These are phyloP conservation scores for Mamestra configurata DNA, from an alignment of 1,140 invertebrate genomes.

Conservation along the genomic window DNA sequence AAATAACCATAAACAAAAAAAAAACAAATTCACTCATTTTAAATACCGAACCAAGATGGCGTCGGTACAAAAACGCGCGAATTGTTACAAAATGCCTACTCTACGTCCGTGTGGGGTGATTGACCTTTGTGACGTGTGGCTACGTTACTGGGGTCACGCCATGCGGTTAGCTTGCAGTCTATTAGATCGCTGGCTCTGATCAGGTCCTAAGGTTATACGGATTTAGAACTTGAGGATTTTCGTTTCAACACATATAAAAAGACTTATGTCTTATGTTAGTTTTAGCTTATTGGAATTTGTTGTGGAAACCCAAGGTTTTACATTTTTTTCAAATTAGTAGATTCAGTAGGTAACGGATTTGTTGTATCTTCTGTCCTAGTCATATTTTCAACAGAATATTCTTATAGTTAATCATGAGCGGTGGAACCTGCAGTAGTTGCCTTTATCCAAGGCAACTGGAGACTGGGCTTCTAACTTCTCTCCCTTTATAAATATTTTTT, in stretches of 20 bases:
- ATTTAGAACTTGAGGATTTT: neutral
- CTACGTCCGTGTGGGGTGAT: conserved; percentile 25
- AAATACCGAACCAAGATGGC: conserved; percentile 24
- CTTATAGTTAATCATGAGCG: too few species aligned
- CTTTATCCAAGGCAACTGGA: too few species aligned
- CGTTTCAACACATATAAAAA: neutral
- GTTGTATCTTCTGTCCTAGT: too few species aligned
- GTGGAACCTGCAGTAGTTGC: too few species aligned
- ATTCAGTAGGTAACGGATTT: too few species aligned
- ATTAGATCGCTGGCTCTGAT: conserved; percentile 4
- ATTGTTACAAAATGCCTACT: conserved; percentile 29
- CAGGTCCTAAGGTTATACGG: neutral
- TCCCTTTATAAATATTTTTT: too few species aligned
- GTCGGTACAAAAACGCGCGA: conserved; percentile 13
- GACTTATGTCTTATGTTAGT: neutral
- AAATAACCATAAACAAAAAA: neutral
- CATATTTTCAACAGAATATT: too few species aligned
- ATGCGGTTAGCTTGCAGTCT: conserved; percentile 46
- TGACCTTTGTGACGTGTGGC: conserved; percentile 45
- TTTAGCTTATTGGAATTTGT: neutral
- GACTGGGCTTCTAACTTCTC: too few species aligned
- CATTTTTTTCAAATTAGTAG: too few species aligned
- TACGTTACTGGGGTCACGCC: conserved; percentile 53
- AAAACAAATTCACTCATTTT: conserved; percentile 19
- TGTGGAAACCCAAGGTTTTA: neutral